Conservation (phyloP, 2,113 vertebrate species). For the Myocastor coypus region DNA sequence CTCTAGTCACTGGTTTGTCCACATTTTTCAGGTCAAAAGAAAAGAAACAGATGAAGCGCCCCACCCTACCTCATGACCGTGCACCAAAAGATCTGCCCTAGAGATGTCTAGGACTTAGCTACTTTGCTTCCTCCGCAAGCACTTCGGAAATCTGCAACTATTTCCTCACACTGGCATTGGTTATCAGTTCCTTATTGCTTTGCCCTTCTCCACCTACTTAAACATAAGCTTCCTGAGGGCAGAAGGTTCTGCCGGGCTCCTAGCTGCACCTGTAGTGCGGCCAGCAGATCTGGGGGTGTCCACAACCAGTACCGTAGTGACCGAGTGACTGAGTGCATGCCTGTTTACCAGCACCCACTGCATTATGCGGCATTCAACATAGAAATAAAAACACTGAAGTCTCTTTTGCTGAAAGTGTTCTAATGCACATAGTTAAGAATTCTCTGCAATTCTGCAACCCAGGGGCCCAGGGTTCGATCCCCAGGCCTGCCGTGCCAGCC, state of each 20-base stretch:
- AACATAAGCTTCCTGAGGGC: not conserved
- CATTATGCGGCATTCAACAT: not conserved
- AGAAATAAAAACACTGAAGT: not conserved
- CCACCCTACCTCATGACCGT: too few species aligned
- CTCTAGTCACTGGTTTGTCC: too few species aligned
- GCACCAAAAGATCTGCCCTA: not conserved
- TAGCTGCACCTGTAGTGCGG: too few species aligned
- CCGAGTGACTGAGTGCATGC: not conserved
- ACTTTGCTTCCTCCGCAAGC: not conserved
- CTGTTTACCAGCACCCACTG: not conserved
- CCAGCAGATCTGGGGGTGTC: not conserved
- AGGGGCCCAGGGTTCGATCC: too few species aligned
- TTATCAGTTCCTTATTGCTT: not conserved
- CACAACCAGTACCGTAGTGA: rapidly evolving
- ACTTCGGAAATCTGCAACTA: not conserved
- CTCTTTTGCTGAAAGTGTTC: not conserved
- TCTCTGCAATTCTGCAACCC: not conserved
- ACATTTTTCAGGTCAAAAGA: not conserved
- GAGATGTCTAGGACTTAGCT: not conserved
- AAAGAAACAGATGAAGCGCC: too few species aligned
- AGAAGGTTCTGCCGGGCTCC: not conserved
- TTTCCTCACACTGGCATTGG: not conserved
- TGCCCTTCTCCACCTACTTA: not conserved
- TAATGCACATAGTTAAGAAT: not conserved
- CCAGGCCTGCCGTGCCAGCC: too few species aligned